These are phyloP conservation scores for Anseranas semipalmata DNA, from an alignment of 2,113 vertebrate species.

Conservation along the genomic window DNA sequence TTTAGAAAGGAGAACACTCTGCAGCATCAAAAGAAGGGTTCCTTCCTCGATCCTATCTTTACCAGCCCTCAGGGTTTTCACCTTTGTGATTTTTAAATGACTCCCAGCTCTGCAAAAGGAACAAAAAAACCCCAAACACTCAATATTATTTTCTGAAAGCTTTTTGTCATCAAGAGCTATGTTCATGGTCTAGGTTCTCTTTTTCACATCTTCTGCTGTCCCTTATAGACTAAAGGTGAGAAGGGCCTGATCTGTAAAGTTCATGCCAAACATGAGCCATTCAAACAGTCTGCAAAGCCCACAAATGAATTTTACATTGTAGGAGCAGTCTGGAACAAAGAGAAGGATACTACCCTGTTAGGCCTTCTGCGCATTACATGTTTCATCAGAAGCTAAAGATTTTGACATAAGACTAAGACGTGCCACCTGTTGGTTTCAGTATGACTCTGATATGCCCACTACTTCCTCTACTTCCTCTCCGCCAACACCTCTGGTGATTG, in stretches of 20 bases:
- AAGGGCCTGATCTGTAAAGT: not conserved
- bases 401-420: not conserved
- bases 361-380: not conserved
- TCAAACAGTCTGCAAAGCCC: not conserved
- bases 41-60: not conserved
- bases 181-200: not conserved
- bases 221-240: not conserved
- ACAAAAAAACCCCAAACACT: not conserved
- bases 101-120: not conserved
- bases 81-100: not conserved
- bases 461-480: constrained; percentile 14
- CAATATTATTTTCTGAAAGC: not conserved
- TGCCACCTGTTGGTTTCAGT: constrained; percentile 12
- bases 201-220: not conserved
- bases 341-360: not conserved
- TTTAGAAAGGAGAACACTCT: not conserved
- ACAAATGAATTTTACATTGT: not conserved
- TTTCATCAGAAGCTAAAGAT: not conserved
- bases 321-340: not conserved
- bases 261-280: not conserved
- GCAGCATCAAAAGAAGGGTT: not conserved
- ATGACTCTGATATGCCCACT: not conserved
- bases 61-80: not conserved
- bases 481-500: not conserved
- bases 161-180: not conserved